phyloP scores from a whole-genome alignment of 1,140 invertebrate species.

The Drosophila varians region DNA sequence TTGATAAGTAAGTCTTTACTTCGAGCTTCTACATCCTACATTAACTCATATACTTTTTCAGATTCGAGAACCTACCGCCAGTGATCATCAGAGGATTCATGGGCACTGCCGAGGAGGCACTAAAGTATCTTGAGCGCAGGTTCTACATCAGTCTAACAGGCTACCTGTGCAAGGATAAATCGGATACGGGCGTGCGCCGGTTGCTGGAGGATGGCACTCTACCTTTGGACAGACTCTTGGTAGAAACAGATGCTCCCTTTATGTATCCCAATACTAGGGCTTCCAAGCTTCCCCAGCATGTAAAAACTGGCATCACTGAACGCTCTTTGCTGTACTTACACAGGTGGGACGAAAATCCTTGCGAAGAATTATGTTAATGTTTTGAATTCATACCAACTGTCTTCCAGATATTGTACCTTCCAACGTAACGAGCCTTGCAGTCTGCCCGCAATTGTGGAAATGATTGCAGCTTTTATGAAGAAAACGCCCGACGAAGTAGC shows the following conservation, averaged over 20 bases:
- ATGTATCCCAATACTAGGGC: constrained; percentile 98
- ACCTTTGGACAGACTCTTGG: constrained; percentile 92
- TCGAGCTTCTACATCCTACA: neutral
- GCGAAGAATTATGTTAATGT: too few species aligned
- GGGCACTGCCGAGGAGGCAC: constrained; percentile 93
- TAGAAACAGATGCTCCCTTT: constrained; percentile 97
- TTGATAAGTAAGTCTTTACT: constrained; percentile 83
- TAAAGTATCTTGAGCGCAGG: constrained; percentile 93
- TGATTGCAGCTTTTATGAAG: constrained; percentile 95
- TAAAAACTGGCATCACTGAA: constrained; percentile 94
- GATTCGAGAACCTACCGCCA: constrained; percentile 88
- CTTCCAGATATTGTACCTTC: constrained; percentile 94
- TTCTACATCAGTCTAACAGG: constrained; percentile 94
- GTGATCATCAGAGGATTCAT: constrained; percentile 97
- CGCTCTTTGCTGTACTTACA: constrained; percentile 86
- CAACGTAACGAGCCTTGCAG: constrained; percentile 98
- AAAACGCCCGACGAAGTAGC: constrained; percentile 95
- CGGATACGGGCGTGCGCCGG: constrained; percentile 93
- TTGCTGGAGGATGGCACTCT: constrained; percentile 91
- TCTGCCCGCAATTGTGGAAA: constrained; percentile 95
- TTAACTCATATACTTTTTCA: constrained; percentile 12
- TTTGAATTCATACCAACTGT: neutral
- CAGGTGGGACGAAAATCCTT: constrained; percentile 49
- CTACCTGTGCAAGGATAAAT: constrained; percentile 89
- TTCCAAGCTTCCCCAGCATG: constrained; percentile 93